These are phyloP conservation scores for Netta rufina DNA, from an alignment of 2,797 vertebrate genomes.

Conservation along the genomic window DNA sequence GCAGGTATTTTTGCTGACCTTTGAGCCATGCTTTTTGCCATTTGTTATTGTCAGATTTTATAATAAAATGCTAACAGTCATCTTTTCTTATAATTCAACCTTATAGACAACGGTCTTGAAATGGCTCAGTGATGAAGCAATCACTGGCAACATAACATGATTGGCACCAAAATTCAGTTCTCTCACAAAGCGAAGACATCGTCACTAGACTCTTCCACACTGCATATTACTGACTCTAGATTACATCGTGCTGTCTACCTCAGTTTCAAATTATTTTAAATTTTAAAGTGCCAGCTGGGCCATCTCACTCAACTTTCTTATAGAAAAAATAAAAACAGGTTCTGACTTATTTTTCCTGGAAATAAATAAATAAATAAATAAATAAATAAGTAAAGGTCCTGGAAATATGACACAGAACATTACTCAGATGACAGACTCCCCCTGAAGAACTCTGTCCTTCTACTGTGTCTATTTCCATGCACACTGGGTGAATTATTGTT, in stretches of 20 bases:
- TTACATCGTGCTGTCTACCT: background rate
- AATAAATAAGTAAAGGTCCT: background rate
- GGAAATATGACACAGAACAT: background rate
- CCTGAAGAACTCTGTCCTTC: background rate
- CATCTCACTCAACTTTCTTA: constrained; percentile 24
- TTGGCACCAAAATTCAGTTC: background rate
- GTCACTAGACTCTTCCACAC: background rate
- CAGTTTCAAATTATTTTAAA: constrained; percentile 2
- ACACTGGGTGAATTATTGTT: background rate
- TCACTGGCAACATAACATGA: background rate
- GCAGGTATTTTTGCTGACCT: background rate
- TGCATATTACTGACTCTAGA: background rate
- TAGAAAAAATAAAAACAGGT: background rate
- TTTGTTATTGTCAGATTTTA: background rate
- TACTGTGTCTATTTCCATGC: background rate
- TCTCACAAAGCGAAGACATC: background rate
- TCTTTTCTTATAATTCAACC: background rate
- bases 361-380: background rate
- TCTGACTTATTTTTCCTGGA: constrained; percentile 12
- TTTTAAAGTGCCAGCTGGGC: background rate
- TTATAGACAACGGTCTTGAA: background rate
- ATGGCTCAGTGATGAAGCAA: background rate
- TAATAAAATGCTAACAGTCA: background rate
- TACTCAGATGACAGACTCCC: background rate
- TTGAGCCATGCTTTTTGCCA: background rate